These are phyloP conservation scores for Phengaris alcon DNA, from an alignment of 2,888 invertebrate species.

Conservation along the genomic window DNA sequence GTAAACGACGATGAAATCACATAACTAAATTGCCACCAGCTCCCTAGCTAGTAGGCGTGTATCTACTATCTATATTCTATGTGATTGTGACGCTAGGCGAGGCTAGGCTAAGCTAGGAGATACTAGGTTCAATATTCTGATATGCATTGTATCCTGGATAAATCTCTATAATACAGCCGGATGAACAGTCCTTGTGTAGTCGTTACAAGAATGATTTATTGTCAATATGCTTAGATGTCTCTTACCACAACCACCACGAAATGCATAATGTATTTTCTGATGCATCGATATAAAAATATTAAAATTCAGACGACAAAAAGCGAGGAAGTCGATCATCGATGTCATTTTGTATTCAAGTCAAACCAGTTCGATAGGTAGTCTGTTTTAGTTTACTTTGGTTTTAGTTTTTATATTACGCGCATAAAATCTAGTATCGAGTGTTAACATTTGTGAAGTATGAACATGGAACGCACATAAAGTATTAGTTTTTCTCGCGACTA, in stretches of 20 bases:
- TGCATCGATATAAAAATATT: constrained; percentile 5
- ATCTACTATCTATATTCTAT: no score
- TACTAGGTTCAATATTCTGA: no score
- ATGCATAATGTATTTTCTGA: constrained; percentile 10
- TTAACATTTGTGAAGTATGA: not conserved
- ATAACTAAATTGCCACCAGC: no score
- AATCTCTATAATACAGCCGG: not conserved
- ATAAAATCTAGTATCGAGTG: constrained; percentile 2
- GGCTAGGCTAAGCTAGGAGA: no score
- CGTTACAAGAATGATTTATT: not conserved
- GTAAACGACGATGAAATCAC: no score
- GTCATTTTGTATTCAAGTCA: constrained; percentile 8
- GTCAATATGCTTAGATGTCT: not conserved
- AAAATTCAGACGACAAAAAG: constrained; percentile 16
- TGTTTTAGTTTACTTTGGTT: not conserved
- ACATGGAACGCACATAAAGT: constrained; percentile 1
- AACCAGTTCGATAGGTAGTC: not conserved
- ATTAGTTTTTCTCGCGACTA: not conserved
- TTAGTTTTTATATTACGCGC: constrained; percentile 8
- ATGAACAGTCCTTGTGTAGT: not conserved
- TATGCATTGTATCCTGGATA: no score
- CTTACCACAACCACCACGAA: not conserved
- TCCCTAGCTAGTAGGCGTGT: no score
- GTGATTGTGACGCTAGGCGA: no score
- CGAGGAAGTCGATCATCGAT: constrained; percentile 10